Conservation (phyloP, 2,113 vertebrate species). For the Saguinus imperator region DNA sequence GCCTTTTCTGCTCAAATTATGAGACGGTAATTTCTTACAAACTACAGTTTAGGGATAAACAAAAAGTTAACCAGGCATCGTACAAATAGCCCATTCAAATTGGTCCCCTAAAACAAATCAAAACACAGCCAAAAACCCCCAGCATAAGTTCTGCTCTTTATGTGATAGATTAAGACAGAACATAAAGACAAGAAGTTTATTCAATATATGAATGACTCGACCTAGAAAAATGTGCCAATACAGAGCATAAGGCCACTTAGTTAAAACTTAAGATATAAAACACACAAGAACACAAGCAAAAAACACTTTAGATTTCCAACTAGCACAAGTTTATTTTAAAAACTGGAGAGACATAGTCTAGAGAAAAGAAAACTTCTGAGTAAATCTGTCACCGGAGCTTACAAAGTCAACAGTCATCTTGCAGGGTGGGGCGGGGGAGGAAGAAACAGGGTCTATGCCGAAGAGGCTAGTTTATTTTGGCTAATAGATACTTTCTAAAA, state of each 20-base stretch:
- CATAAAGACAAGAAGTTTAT: not conserved
- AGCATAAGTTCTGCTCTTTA: not conserved
- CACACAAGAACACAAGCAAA: not conserved
- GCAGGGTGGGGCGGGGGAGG: not conserved
- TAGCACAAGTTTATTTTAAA: not conserved
- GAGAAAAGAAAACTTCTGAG: not conserved
- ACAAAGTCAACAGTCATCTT: not conserved
- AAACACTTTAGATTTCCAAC: not conserved
- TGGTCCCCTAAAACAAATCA: not conserved
- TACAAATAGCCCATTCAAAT: not conserved
- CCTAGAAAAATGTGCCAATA: not conserved
- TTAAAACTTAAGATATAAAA: not conserved
- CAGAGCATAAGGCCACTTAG: not conserved
- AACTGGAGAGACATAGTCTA: not conserved
- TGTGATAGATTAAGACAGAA: not conserved
- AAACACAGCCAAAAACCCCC: not conserved
- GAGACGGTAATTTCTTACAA: not conserved
- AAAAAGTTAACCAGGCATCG: not conserved
- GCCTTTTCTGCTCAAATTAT: not conserved
- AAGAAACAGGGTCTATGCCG: not conserved
- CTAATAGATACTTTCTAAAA: not conserved
- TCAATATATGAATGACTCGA: not conserved
- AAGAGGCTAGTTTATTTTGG: not conserved
- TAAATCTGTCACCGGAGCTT: not conserved
- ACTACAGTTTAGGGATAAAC: not conserved